These are phyloP conservation scores for Allolobophora icterica DNA, from an alignment of 2,888 invertebrate genomes.

Conservation along the genomic window DNA sequence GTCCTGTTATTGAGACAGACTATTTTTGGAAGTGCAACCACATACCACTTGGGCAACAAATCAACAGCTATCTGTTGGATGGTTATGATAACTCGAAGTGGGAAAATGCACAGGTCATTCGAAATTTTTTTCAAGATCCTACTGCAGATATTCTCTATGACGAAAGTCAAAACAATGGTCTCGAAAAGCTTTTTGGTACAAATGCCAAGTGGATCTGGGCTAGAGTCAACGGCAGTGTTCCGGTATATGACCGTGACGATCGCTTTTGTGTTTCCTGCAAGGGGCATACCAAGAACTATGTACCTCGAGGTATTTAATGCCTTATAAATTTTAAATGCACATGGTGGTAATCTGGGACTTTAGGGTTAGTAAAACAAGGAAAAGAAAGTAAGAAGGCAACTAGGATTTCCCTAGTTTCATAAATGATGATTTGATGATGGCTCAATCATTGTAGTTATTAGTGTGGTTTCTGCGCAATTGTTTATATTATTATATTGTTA, in stretches of 20 bases:
- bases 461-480: not conserved
- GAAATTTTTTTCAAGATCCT: conserved; percentile 8
- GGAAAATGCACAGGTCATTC: conserved; percentile 10
- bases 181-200: not conserved
- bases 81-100: not conserved
- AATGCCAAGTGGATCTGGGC: conserved; percentile 3
- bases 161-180: conserved; percentile 10
- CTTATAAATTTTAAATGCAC: not conserved
- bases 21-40: not conserved
- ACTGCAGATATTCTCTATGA: not conserved
- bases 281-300: not conserved
- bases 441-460: not conserved
- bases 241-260: not conserved
- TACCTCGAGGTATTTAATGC: not conserved
- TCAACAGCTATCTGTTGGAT: not conserved
- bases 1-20: not conserved
- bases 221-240: not conserved
- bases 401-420: not conserved
- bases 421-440: not conserved
- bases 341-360: not conserved
- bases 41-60: not conserved
- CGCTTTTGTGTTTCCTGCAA: not conserved
- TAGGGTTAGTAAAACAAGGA: not conserved
- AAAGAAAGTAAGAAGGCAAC: not conserved
- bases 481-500: not conserved